Base-by-base conservation (phyloP, 2,113 vertebrate species). In the Petrocephalus microphthalmus region DNA sequence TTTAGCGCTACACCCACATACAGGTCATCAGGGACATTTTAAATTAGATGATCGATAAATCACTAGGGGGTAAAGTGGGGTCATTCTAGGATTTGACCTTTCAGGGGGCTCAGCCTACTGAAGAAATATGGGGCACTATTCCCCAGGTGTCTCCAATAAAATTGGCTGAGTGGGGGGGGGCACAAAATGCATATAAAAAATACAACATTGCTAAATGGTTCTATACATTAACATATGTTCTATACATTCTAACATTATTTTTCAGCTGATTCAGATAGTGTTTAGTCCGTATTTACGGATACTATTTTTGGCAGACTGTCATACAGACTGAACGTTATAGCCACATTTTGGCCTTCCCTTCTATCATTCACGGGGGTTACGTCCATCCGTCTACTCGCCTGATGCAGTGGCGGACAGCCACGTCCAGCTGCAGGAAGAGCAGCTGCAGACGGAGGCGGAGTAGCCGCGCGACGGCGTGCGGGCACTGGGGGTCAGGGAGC, bases 351-450 rank as follows among this genome's bases (percentile, higher is more conserved):
- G n/a, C 60, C 60, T 67, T 67, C 7, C 47, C 47, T 67, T 29
- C 57, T 10, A 4, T 67, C n/a, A 13, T 13, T 25, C n/a, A 67
- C 8, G 3, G n/a, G n/a, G 60, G 60, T 10, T 67, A 25, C 3
- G n/a, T 29, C 60, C 1, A 3, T 11, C 60, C 22, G 25, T 71
- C 53, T 17, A 53, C 92, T 92, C 93, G 95, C 95, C 88, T 56
- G 92, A 96, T 92, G 6, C 88, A 89, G 88, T 93, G 92, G 45
- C 94, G 91, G n/a, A 95, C 86, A 0, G 95, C 93, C 0, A 92
- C 57, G 0, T 96, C 91, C 2, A 96, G 96, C 88, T 94, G 94
- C 88, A 95, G 92, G 88, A 96, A 91, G n/a, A 94, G 29, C 47
- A 95, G 91, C 85, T 95, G 94, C 90, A 94, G 94, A 84, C 85